A percentile compares a stretch with the other conserved stretches of the same genome.
phyloP scores from a whole-genome alignment of 37 sponge, comb jelly and placozoan genomes.

The Diacarnus erythraeanus region DNA sequence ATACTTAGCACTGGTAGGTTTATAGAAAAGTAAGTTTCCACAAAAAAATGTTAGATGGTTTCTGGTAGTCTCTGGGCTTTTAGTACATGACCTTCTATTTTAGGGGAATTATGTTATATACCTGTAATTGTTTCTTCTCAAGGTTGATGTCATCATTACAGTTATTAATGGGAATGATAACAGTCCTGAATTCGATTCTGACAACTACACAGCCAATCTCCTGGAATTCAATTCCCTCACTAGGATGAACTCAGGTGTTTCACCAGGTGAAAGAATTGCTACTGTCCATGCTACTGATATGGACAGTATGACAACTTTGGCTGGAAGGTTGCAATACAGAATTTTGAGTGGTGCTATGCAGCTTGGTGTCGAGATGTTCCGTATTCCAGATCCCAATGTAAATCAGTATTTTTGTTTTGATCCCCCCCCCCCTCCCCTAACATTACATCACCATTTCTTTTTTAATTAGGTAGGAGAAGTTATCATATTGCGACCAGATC shows the following conservation, averaged over 20 bases:
- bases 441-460: background rate
- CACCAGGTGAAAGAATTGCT: background rate
- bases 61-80: no score
- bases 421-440: background rate
- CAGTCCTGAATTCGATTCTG: constrained; percentile 15
- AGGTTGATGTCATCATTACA: constrained; percentile 17
- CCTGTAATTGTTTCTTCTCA: background rate
- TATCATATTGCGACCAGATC: constrained; percentile 3
- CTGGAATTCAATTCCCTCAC: constrained; percentile 15
- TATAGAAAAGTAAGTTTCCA: no score
- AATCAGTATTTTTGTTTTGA: constrained; percentile 4
- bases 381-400: constrained; percentile 26
- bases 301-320: background rate
- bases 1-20: no score
- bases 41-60: no score
- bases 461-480: constrained; percentile 20
- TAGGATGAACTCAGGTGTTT: background rate
- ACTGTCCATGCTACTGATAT: constrained; percentile 25
- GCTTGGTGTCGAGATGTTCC: constrained; percentile 8
- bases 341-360: constrained; percentile 31
- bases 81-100: background rate
- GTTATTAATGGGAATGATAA: constrained; percentile 22
- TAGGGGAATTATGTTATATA: background rate
- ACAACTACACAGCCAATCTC: constrained; percentile 9
- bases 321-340: constrained; percentile 9